These are phyloP conservation scores for Copsychus sechellarum DNA, from an alignment of 2,113 vertebrate genomes.

Conservation along the genomic window DNA sequence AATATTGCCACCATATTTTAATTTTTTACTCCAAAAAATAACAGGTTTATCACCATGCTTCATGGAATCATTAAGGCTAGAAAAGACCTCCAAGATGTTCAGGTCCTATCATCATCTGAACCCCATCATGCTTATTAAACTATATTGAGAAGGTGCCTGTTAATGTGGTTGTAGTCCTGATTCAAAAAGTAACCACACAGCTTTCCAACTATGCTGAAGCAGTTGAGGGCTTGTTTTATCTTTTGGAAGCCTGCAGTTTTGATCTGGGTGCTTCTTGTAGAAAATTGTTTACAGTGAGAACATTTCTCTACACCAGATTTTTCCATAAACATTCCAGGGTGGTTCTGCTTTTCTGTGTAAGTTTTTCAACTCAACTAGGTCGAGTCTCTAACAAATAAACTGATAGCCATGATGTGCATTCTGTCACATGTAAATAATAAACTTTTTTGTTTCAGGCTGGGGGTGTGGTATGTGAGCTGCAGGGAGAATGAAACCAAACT, in stretches of 20 bases:
- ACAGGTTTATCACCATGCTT: not conserved
- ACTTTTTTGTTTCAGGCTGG: not conserved
- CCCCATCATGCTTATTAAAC: not conserved
- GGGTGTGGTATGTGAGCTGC: rapidly evolving
- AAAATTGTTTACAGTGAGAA: not conserved
- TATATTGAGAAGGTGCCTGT: not conserved
- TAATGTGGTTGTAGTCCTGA: not conserved
- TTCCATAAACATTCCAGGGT: not conserved
- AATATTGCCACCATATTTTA: not conserved
- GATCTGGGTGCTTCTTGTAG: not conserved
- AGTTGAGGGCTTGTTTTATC: not conserved
- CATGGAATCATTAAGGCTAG: not conserved
- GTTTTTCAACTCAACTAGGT: not conserved
- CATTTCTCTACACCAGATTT: not conserved
- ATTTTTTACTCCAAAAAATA: not conserved
- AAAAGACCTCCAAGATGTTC: not conserved
- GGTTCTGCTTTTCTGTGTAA: not conserved
- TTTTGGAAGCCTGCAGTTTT: not conserved
- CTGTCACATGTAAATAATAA: not conserved
- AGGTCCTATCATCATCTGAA: not conserved
- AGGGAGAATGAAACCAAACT: not conserved
- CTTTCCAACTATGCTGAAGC: not conserved
- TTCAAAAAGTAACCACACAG: not conserved
- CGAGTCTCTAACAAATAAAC: not conserved
- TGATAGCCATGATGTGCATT: not conserved